Percentiles rank a stretch among this genome's conserved stretches.
Evolutionary conservation across 2,888 invertebrate species (phyloP).

Genomic region (Thereva nobilitata): DNA sequence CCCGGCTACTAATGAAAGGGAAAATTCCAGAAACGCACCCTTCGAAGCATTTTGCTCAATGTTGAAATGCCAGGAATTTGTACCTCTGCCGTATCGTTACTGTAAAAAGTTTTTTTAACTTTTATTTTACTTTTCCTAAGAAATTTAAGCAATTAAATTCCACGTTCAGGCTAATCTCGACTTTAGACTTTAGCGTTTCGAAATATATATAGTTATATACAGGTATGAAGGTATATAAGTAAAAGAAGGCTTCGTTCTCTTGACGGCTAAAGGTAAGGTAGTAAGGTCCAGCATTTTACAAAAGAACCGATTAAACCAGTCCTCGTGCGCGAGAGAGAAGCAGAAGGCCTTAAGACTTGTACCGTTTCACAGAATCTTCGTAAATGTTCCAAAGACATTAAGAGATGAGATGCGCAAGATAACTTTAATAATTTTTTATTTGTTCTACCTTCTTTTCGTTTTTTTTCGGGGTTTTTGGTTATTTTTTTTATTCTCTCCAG

Average conservation of each 20-base stretch:
- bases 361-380: constrained; percentile 37
- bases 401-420: constrained; percentile 42
- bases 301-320: constrained; percentile 34
- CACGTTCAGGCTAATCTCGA: constrained; percentile 13
- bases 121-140: constrained; percentile 28
- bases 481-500: not conserved
- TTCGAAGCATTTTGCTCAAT: constrained; percentile 17
- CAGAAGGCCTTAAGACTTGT: constrained; percentile 33
- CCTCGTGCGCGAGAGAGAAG: not conserved
- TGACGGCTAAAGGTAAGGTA: not conserved
- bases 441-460: constrained; percentile 35
- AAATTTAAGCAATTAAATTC: constrained; percentile 37
- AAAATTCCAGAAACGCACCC: constrained; percentile 24
- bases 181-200: too few species aligned
- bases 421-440: constrained; percentile 42
- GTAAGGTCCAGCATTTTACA: constrained; percentile 18
- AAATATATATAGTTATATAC: too few species aligned
- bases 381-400: constrained; percentile 36
- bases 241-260: constrained; percentile 7
- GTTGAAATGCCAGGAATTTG: constrained; percentile 30
- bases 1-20: not conserved
- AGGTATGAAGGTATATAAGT: constrained; percentile 17
- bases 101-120: not conserved
- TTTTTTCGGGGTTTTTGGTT: constrained; percentile 17
- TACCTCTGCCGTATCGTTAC: constrained; percentile 6